Base-by-base conservation (phyloP, 2,797 vertebrate genomes). In the Gephyroberyx darwinii region DNA sequence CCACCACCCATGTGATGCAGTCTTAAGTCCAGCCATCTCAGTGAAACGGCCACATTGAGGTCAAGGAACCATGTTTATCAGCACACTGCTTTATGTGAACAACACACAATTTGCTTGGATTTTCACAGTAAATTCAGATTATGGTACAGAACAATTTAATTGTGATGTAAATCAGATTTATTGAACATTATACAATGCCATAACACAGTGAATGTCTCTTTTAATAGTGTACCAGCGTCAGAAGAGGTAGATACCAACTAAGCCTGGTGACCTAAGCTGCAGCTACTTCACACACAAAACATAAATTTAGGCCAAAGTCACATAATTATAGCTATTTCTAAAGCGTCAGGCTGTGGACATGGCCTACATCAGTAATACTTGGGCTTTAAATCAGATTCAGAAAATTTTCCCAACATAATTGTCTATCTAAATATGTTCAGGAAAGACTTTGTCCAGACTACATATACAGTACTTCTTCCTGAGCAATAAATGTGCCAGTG, bases 381-480 rank as follows among this genome's bases (percentile, higher is more conserved):
- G 39, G 26, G 37, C 5, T 54, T 22, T 19, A 63, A 37, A 67
- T 47, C 26, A 51, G 16, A 41, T 31, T 66, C 41, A 7, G 69
- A 78, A 66, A 9, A 31, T 72, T 69, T 72, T 74, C 77, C 41
- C 82, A 37, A 71, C 65, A 65, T 81, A 75, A 75, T 19, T 65
- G 16, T 51, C 20, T 78, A 50, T 78, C 57, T 83, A 84, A 79
- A 85, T 86, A 79, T 75, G 65, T 57, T 74, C 56, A 72, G 66
- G 57, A 77, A 74, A 69, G 84, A 91, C 71, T 86, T 81, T 85
- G 63, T 90, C 84, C 86, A 87, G 84, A 86, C 71, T 71, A 30
- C 19, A 50, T 68, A 52, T 68, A 56, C 60, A 26, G 26, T 26
- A 57, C 78, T 84, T 91, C 90, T 84, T 85, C 74, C 78, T 50